These are phyloP conservation scores for Sesamia nonagrioides DNA, from an alignment of 1,140 invertebrate genomes.

Conservation along the genomic window DNA sequence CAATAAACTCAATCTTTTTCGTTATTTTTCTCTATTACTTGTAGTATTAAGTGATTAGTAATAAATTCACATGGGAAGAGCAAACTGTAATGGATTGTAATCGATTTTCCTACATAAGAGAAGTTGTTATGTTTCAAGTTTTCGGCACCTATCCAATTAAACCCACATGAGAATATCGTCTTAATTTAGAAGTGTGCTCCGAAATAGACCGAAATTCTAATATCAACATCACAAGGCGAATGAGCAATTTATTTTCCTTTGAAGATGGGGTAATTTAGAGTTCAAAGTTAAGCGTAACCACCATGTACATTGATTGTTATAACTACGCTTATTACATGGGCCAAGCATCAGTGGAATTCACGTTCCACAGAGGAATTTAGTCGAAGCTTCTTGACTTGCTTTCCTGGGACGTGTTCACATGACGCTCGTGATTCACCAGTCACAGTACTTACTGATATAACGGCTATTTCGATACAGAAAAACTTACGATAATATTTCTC, in stretches of 20 bases:
- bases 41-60: neutral
- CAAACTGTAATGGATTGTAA: too few relatives aligned
- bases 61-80: neutral
- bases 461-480: neutral
- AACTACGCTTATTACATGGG: slow-evolving; percentile 43
- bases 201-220: neutral
- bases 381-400: slow-evolving; percentile 51
- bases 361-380: slow-evolving; percentile 54
- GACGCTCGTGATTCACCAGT: slow-evolving; percentile 21
- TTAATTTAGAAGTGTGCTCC: neutral
- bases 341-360: slow-evolving; percentile 42
- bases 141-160: neutral
- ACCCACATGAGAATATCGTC: neutral
- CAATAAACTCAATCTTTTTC: neutral
- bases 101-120: neutral
- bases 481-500: neutral
- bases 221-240: slow-evolving; percentile 5
- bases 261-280: slow-evolving; percentile 18
- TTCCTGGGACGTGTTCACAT: slow-evolving; percentile 36
- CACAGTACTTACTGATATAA: slow-evolving; percentile 44
- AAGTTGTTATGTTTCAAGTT: neutral
- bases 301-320: slow-evolving; percentile 30
- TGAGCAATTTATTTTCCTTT: slow-evolving; percentile 11
- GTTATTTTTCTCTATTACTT: neutral
- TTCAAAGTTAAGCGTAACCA: slow-evolving; percentile 33